Conservation (phyloP, 2,113 vertebrate genomes). For the Eurystomus gularis region DNA sequence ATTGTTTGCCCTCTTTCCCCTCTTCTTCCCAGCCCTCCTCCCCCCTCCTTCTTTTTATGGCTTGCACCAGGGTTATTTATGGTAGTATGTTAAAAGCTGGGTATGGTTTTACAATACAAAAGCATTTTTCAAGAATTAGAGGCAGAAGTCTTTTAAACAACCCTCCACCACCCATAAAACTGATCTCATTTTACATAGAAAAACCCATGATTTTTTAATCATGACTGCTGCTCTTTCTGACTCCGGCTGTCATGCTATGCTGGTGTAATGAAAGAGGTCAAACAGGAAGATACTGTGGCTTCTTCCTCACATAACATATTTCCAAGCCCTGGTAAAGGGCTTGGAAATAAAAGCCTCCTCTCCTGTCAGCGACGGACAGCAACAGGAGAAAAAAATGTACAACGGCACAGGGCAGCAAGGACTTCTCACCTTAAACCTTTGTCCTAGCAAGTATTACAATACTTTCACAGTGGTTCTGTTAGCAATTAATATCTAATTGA, state of each 20-base stretch:
- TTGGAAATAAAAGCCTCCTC: too few species aligned
- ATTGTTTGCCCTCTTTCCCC: conserved; percentile 44
- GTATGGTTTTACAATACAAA: neutral
- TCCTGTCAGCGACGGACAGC: neutral
- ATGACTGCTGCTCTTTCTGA: neutral
- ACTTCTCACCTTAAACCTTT: neutral
- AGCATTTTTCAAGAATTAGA: conserved; percentile 29
- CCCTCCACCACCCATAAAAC: neutral
- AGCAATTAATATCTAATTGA: neutral
- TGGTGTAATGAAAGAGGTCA: neutral
- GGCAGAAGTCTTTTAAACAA: conserved; percentile 1
- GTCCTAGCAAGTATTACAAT: neutral
- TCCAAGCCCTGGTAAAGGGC: neutral
- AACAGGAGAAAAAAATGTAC: neutral
- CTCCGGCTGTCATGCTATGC: neutral
- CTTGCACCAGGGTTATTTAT: conserved; percentile 72
- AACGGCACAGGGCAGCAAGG: neutral
- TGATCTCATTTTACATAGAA: neutral
- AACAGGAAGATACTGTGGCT: neutral
- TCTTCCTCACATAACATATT: neutral
- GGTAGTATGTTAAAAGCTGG: conserved; percentile 27
- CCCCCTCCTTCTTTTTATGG: neutral
- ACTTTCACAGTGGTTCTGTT: neutral
- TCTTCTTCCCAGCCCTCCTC: fast-evolving
- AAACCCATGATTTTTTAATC: neutral